A percentile compares a stretch with the other conserved stretches of the same genome.
These are phyloP conservation scores for Pithys albifrons DNA, from an alignment of 2,113 vertebrate species.

Conservation along the genomic window DNA sequence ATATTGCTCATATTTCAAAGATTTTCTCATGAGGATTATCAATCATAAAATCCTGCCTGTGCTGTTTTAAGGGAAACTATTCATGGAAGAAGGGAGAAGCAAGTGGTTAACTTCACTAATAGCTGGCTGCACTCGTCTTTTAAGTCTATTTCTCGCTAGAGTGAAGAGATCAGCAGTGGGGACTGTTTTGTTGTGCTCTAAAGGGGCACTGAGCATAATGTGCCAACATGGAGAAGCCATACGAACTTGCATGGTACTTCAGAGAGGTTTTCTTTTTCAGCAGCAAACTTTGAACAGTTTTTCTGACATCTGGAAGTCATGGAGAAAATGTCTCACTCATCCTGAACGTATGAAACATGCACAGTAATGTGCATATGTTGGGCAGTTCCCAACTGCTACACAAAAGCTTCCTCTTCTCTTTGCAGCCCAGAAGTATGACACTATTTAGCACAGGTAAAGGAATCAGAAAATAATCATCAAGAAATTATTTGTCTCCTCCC, in stretches of 20 bases:
- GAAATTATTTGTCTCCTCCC: neutral
- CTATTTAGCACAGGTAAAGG: neutral
- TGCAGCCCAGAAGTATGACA: neutral
- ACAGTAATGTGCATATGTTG: neutral
- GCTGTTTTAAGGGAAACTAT: neutral
- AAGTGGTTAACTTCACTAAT: neutral
- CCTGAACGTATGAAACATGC: neutral
- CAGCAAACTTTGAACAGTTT: neutral
- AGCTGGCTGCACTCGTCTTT: neutral
- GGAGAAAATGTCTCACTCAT: neutral
- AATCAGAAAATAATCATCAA: neutral
- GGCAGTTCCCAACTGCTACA: neutral
- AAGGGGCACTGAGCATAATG: neutral
- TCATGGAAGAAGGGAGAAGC: neutral
- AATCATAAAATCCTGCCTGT: neutral
- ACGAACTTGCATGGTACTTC: neutral
- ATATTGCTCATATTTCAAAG: neutral
- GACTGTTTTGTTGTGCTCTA: neutral
- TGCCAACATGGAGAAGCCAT: neutral
- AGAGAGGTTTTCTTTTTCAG: neutral
- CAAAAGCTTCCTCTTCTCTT: neutral
- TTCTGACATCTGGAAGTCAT: neutral
- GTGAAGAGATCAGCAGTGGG: neutral
- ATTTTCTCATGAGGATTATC: neutral
- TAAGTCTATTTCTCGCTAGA: neutral